Evolutionary conservation across 2,113 vertebrate genomes (phyloP).

Genomic region (Ceyx melanurus): DNA sequence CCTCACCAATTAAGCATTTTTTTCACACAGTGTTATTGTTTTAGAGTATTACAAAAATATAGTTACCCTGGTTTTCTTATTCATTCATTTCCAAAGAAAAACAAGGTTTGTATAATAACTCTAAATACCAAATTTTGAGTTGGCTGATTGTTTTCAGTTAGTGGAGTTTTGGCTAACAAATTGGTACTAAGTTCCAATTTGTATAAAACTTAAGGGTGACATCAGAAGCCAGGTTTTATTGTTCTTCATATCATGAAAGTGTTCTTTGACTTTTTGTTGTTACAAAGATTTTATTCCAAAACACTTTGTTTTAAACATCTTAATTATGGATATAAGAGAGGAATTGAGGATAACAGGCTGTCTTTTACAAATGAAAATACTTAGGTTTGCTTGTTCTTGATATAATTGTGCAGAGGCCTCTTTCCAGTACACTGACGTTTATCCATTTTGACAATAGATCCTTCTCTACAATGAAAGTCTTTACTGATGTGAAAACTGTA

Average conservation of each 20-base stretch:
- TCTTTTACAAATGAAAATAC: not conserved
- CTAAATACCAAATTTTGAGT: not conserved
- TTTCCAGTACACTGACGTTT: not conserved
- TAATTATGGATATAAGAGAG: not conserved
- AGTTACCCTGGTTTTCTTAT: not conserved
- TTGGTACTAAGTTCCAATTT: not conserved
- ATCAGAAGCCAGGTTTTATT: not conserved
- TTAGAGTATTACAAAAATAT: not conserved
- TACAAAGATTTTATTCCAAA: not conserved
- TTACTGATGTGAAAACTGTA: not conserved
- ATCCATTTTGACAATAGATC: not conserved
- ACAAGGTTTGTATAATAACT: not conserved
- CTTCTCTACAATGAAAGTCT: not conserved
- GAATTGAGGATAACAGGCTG: not conserved
- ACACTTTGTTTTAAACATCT: not conserved
- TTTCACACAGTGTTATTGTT: conserved; percentile 13
- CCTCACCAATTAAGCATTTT: conserved; percentile 16
- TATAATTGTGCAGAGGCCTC: not conserved
- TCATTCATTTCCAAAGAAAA: not conserved
- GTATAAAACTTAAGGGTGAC: not conserved
- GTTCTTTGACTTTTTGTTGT: not conserved
- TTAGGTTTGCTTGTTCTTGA: not conserved
- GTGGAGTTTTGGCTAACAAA: not conserved
- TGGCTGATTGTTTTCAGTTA: not conserved
- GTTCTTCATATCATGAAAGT: not conserved